Base-by-base conservation (phyloP, 2,888 invertebrate genomes). In the Clistopyga incitator region DNA sequence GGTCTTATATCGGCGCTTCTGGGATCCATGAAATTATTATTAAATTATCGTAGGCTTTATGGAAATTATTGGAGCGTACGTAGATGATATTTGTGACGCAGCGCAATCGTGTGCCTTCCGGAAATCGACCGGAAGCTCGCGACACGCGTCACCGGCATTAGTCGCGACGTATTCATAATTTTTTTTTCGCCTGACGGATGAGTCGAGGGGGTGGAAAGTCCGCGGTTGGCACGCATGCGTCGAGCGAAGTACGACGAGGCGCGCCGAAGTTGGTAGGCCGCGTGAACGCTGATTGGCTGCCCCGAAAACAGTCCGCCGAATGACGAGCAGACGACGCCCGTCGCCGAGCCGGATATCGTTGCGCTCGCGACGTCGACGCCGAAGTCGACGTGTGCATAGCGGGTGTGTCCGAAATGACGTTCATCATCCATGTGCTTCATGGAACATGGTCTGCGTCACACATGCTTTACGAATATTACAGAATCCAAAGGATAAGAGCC, bases 271-370 rank as follows among this genome's bases (percentile, higher is more conserved):
- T 52, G 50, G 6, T 13, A 10, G 20, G 15, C 18, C 18, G 10
- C n/a, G 34, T 1, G 42, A 13, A 45, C 34, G 52, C 47, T 65
- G 45, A 72, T 79, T 72, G 72, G 78, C 54, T 18, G 25, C 2
- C 6, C 34, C 72, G 65, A 85, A 89, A 88, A 87, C 84, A 88
- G 87, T 85, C 59, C 86, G 65, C 85, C 85, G 10, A 34, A 1
- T 38, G 61, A 71, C 47, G 42, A 89, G 88, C 88, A 87, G 89
- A 88, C 88, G 88, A 88, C 87, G 86, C 87, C n/a, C 61, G 61
- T 29, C n/a, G 29, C 8, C 8, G 1, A 34, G 84, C 88, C 56
- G 56, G 84, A 86, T 89, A 89, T 89, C 76, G 79, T 84, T 89
- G 79, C 88, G 88, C 89, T 81, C n/a, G 29, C 67, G 77, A 81